Evolutionary conservation across 2,888 invertebrate genomes (phyloP), one percentile per base, ranked within the genome.

Genomic region (Nomada lathburiana): DNA sequence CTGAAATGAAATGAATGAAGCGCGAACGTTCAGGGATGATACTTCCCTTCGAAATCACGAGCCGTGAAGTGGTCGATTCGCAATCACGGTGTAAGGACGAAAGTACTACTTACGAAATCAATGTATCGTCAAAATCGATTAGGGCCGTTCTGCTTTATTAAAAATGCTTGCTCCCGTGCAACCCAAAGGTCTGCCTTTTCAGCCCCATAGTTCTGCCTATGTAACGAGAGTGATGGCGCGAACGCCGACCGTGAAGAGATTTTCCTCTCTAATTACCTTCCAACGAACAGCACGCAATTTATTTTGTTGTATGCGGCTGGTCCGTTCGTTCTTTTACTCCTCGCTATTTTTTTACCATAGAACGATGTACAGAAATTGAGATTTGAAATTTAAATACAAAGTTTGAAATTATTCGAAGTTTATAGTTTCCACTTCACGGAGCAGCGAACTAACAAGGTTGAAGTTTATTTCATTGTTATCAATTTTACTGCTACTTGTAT

Each of bases 61-160:
- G 1, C 29, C 36, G 26, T 26, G 36, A 5, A 20, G 16, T 18
- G 23, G 36, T 52, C 42, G 57, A 59, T 74, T 44, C 36, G 52
- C 10, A 10, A 36, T 20, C 42, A 18, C 59, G 60, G 53, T 67
- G 68, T 64, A 63, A 70, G 68, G 69, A 74, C 42, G 63, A 83
- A 80, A 57, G 76, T 70, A 67, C 60, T 80, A 63, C 70, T 81
- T 77, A 73, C 76, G 76, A 75, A 83, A 89, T 88, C 86, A 89
- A 90, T 89, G 88, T 86, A 88, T 89, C 89, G 90, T 88, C 87
- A 89, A 88, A 88, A 88, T 85, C 78, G 68, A 71, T 83, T 80
- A 67, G 71, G 55, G 72, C 75, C 76, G 76, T 65, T 11, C 53
- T 42, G 57, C 59, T 60, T 60, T 69, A 53, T 69, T 77, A 70